Evolutionary conservation across 2,797 vertebrate species (phyloP).

Genomic region (Gobionotothen gibberifrons): DNA sequence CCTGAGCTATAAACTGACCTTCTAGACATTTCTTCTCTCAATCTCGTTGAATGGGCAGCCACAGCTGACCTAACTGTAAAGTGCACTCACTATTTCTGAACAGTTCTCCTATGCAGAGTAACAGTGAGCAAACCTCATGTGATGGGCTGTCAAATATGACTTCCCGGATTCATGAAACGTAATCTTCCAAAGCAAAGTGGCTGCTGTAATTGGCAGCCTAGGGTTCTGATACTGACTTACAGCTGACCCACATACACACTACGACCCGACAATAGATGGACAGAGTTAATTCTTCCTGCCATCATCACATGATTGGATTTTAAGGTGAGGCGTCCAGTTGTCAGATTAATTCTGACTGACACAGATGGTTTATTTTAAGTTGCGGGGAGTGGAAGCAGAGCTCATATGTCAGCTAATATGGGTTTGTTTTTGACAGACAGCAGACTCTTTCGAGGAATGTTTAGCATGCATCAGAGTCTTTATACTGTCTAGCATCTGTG

Average conservation of each 20-base stretch:
- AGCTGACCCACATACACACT: conserved; percentile 31
- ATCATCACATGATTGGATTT: conserved; percentile 42
- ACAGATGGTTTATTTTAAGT: conserved; percentile 62
- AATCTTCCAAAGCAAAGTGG: conserved; percentile 44
- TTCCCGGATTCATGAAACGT: conserved; percentile 40
- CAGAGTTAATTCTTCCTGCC: conserved; percentile 29
- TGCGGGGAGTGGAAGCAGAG: conserved; percentile 10
- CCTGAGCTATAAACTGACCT: conserved; percentile 7
- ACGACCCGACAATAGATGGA: conserved; percentile 7
- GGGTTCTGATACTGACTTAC: conserved; percentile 30
- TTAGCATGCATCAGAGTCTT: conserved; percentile 12
- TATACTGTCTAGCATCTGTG: conserved; percentile 7
- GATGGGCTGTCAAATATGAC: conserved; percentile 63
- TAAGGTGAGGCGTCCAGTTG: conserved; percentile 29
- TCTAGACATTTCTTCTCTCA: conserved; percentile 2
- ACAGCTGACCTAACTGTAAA: conserved; percentile 17
- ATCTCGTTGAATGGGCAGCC: conserved; percentile 24
- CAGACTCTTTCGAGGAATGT: conserved; percentile 28
- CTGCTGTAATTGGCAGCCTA: conserved; percentile 45
- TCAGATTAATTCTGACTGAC: conserved; percentile 60
- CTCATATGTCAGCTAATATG: conserved; percentile 46
- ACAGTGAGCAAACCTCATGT: conserved; percentile 45
- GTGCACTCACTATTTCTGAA: conserved; percentile 23
- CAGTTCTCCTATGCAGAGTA: conserved; percentile 20
- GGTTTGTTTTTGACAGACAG: conserved; percentile 32